Conservation (phyloP, 2,797 vertebrate species). For the Furcifer pardalis region DNA sequence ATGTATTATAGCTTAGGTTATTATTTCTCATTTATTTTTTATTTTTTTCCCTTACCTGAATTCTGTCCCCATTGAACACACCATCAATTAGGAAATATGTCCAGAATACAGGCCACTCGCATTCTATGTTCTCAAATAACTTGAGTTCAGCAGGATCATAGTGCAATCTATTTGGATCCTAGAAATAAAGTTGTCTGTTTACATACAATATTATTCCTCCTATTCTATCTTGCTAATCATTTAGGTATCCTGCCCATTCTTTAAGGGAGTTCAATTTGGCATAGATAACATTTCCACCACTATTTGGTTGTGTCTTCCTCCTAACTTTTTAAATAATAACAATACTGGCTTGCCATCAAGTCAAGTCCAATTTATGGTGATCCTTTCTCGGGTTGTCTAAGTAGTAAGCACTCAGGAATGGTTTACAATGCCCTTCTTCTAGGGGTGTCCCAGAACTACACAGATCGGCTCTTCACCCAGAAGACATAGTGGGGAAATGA, state of each 20-base stretch:
- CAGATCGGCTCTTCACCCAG: too few relatives aligned
- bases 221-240: neutral
- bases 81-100: constrained; percentile 96
- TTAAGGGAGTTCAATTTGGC: neutral
- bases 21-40: neutral
- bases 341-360: too few relatives aligned
- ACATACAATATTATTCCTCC: neutral
- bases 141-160: constrained; percentile 98
- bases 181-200: constrained; percentile 45
- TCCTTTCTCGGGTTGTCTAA: too few relatives aligned
- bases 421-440: too few relatives aligned
- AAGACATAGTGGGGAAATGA: too few relatives aligned
- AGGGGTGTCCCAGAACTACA: too few relatives aligned
- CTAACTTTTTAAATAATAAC: neutral
- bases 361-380: too few relatives aligned
- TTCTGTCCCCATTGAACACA: constrained; percentile 87
- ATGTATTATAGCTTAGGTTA: neutral
- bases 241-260: neutral
- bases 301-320: neutral
- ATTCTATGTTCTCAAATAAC: constrained; percentile 98
- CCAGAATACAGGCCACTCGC: constrained; percentile 99
- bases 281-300: neutral
- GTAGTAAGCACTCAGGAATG: too few relatives aligned
- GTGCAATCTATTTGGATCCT: constrained; percentile 94
- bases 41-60: constrained; percentile 83